Evolutionary conservation across 2,888 invertebrate genomes (phyloP), one percentile per base, ranked within the genome.

Genomic region (Microplitis manilae): DNA sequence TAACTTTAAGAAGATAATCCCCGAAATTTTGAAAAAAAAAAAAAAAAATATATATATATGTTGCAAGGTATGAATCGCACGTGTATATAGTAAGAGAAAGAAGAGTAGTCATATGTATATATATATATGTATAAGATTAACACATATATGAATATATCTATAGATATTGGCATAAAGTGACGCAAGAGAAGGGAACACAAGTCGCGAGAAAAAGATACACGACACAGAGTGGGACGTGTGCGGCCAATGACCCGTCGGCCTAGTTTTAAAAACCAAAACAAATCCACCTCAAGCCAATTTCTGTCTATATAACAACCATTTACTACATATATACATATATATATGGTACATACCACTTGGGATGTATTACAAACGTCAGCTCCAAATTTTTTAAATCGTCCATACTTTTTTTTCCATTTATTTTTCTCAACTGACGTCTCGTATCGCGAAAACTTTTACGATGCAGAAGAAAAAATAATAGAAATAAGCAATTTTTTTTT

Each of bases 221-320:
- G 68, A 78, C 15, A 75, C 65, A 74, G 72, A 76, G 68, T 60
- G 79, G 71, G 77, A 79, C 73, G 68, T 73, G 77, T 68, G 70
- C 79, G 85, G 83, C 73, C 86, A 83, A 84, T 82, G 87, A 86
- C 86, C 87, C 81, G 81, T 78, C 85, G 87, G 84, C 87, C 87
- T 84, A 87, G 85, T 87, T 86, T 67, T 84, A 83, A 86, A 87
- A 87, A 87, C 85, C 87, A 88, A 88, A 88, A 87, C 87, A 88
- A 87, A 86, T 84, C 82, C 79, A 74, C 68, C 50, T 74, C 20
- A 17, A 61, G 60, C 60, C 7, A 30, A 59, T 41, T 15, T 68
- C 40, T 39, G n/a, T 40, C 61, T 71, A 20, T 30, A 20, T 38
- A 4, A 30, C 60, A 70, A 2, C 38, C 15, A 17, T 62, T 62